Conservation (phyloP, 2,888 invertebrate genomes). For the Gandaritis pyraliata region DNA sequence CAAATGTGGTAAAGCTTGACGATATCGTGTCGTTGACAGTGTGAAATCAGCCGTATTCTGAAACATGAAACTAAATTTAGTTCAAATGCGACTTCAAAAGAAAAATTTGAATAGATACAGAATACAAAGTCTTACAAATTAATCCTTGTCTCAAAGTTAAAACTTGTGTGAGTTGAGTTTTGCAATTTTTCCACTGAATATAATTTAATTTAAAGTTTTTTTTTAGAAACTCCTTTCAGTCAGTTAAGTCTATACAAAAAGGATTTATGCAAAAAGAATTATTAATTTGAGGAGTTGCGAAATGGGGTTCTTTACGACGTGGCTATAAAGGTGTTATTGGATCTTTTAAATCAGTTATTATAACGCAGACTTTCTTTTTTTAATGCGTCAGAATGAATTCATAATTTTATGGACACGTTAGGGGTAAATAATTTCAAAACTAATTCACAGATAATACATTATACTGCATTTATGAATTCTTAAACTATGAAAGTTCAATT, state of each 20-base stretch:
- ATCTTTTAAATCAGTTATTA: conserved; percentile 3
- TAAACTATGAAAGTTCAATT: too few relatives aligned
- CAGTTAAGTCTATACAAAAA: conserved; percentile 14
- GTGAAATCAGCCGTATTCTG: neutral
- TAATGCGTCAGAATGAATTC: neutral
- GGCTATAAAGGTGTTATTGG: conserved; percentile 11
- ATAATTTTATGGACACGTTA: too few relatives aligned
- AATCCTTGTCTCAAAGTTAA: conserved; percentile 26
- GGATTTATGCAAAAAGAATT: conserved; percentile 13
- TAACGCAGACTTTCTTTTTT: neutral
- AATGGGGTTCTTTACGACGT: conserved; percentile 5
- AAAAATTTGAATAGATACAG: conserved; percentile 26
- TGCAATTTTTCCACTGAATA: conserved; percentile 6
- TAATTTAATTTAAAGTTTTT: conserved; percentile 18
- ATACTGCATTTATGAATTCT: too few relatives aligned
- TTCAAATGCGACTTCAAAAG: conserved; percentile 15
- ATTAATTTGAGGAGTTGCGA: conserved; percentile 3
- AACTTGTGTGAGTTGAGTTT: conserved; percentile 21
- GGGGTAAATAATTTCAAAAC: too few relatives aligned
- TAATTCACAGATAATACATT: too few relatives aligned
- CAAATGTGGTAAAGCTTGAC: too few relatives aligned
- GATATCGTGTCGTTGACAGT: too few relatives aligned
- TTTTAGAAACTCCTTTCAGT: neutral
- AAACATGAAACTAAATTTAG: neutral
- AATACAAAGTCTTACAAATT: conserved; percentile 20